A percentile compares a stretch with the other conserved stretches of the same genome.
These are phyloP conservation scores for Xiphophorus maculatus DNA, from an alignment of 2,113 vertebrate genomes.

Conservation along the genomic window DNA sequence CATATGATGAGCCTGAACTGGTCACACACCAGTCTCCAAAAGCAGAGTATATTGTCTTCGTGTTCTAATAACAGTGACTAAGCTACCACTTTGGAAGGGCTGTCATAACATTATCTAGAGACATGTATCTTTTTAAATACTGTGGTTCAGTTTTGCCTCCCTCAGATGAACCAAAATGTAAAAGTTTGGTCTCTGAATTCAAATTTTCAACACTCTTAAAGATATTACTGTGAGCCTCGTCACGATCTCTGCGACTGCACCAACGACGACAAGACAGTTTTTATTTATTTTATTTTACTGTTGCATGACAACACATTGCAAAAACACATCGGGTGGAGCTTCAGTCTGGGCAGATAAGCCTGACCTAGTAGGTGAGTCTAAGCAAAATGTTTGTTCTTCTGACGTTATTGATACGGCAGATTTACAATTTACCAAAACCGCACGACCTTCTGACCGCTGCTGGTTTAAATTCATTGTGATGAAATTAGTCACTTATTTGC, in stretches of 20 bases:
- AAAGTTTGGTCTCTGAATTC: background rate
- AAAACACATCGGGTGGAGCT: background rate
- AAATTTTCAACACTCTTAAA: background rate
- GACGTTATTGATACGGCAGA: background rate
- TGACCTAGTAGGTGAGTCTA: background rate
- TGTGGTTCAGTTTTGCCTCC: too few species aligned
- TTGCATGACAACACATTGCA: background rate
- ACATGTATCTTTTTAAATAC: too few species aligned
- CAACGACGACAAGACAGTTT: background rate
- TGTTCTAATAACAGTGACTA: too few species aligned
- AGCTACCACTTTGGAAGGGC: too few species aligned
- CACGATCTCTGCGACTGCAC: too few species aligned
- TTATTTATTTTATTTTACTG: background rate
- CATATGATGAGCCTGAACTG: too few species aligned
- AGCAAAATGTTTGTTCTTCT: background rate
- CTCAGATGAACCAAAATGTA: too few species aligned
- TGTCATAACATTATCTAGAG: too few species aligned
- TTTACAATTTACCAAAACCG: background rate
- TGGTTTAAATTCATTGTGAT: background rate
- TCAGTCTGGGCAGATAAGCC: background rate
- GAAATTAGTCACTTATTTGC: background rate
- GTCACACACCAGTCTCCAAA: too few species aligned
- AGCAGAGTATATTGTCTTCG: too few species aligned
- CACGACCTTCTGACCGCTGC: background rate
- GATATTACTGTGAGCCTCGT: background rate